phyloP scores from a whole-genome alignment of 2,113 vertebrate species.

The Chauna torquata region DNA sequence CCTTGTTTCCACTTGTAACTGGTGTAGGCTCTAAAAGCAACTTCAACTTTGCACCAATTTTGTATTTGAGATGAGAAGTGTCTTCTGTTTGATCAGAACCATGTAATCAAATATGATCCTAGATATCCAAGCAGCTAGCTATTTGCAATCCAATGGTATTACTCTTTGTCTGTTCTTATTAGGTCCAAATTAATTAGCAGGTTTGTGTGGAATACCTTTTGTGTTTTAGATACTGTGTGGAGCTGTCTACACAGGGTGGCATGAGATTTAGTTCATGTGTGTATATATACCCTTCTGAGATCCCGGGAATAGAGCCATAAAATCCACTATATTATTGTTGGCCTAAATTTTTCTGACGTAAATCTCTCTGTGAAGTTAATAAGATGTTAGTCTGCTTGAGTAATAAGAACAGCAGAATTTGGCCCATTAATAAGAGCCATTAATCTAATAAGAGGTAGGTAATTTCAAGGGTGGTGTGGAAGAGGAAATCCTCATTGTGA shows the following conservation, averaged over 20 bases:
- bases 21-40: neutral
- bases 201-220: neutral
- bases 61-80: neutral
- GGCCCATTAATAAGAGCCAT: neutral
- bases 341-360: neutral
- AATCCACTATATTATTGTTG: neutral
- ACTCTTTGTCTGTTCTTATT: neutral
- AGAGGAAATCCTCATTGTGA: slow-evolving; percentile 8
- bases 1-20: neutral
- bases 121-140: neutral
- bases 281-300: neutral
- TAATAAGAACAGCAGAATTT: slow-evolving; percentile 41
- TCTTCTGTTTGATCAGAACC: neutral
- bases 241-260: neutral
- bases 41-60: neutral
- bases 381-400: slow-evolving; percentile 22
- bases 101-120: neutral
- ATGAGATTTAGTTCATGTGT: neutral
- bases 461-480: slow-evolving; percentile 27
- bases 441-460: neutral
- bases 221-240: neutral
- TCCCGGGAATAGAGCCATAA: slow-evolving; percentile 4
- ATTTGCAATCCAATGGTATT: neutral
- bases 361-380: slow-evolving; percentile 10
- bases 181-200: neutral